A percentile compares a stretch with the other conserved stretches of the same genome.
phyloP scores from a whole-genome alignment of 2,888 invertebrate species.

The Rotaria socialis region DNA sequence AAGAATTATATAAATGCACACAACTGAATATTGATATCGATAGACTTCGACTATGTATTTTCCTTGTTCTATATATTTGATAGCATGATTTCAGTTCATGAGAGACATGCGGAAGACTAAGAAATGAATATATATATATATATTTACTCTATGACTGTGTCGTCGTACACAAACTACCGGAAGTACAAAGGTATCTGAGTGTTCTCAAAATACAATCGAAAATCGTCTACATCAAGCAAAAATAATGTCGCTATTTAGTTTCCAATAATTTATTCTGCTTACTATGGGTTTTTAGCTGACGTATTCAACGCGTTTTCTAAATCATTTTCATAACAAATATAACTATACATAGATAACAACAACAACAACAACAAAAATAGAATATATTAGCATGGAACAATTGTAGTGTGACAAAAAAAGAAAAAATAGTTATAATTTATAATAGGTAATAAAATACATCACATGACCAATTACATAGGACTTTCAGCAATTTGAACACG shows the following conservation, averaged over 20 bases:
- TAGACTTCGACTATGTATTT: neutral
- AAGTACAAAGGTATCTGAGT: no score
- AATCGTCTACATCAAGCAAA: no score
- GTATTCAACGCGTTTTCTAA: neutral
- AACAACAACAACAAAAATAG: neutral
- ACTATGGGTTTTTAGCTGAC: neutral
- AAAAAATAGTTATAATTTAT: neutral
- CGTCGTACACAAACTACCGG: no score
- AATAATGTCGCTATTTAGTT: no score
- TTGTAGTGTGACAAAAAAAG: neutral
- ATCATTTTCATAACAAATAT: neutral
- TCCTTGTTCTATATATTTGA: neutral
- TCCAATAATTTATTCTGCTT: neutral
- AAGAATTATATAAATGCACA: neutral
- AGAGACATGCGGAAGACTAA: no score
- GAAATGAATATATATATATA: no score
- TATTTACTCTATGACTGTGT: no score
- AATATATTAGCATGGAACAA: neutral
- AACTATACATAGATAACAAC: neutral
- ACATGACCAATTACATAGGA: neutral
- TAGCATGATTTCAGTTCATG: no score
- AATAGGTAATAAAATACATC: neutral
- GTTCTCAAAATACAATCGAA: no score
- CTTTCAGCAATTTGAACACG: slow-evolving; percentile 3
- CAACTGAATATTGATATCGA: neutral